Evolutionary conservation across 2,888 invertebrate genomes (phyloP).

Genomic region (Reticulitermes lucifugus): DNA sequence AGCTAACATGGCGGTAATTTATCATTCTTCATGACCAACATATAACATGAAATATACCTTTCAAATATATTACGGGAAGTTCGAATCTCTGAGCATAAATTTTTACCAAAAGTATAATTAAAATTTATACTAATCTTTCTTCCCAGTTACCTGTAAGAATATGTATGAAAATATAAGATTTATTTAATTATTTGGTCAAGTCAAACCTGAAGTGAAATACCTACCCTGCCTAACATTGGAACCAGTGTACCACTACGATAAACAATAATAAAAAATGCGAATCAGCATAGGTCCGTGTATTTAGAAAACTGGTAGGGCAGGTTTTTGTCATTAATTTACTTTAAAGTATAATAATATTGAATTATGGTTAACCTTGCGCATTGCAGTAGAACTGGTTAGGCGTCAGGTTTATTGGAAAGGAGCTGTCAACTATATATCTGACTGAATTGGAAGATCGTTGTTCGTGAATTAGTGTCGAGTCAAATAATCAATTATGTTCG

Average conservation of each 20-base stretch:
- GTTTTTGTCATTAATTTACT: not conserved
- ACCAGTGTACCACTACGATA: not conserved
- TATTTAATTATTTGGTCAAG: no score
- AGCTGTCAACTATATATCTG: not conserved
- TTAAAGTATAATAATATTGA: no score
- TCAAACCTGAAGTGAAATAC: not conserved
- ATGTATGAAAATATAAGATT: no score
- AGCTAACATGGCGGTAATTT: slow-evolving; percentile 41
- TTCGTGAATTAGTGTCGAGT: slow-evolving; percentile 1
- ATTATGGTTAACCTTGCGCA: no score
- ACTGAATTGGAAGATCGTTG: not conserved
- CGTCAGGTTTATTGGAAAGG: not conserved
- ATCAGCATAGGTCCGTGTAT: no score
- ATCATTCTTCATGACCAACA: slow-evolving; percentile 17
- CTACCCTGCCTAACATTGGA: not conserved
- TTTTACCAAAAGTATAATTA: no score
- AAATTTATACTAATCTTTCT: no score
- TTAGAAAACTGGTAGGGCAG: not conserved
- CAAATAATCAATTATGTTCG: not conserved
- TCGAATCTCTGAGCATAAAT: no score
- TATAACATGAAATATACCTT: not conserved
- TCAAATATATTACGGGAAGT: not conserved
- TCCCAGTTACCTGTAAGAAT: no score
- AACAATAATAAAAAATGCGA: not conserved
- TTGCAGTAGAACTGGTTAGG: not conserved